Evolutionary conservation across 2,797 vertebrate genomes (phyloP).

Genomic region (Rhincodon typus): DNA sequence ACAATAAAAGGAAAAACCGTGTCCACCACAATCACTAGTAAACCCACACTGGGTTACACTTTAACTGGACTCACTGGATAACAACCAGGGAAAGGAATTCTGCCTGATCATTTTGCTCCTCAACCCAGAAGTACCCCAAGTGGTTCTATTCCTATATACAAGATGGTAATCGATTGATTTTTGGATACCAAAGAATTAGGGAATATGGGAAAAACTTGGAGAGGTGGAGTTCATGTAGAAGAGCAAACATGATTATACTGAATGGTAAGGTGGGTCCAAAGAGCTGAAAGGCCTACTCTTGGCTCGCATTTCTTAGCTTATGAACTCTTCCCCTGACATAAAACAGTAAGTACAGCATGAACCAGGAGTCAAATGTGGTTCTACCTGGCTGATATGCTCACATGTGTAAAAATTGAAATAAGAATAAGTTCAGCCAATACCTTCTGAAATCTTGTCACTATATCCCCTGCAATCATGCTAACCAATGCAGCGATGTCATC

Average conservation of each 20-base stretch:
- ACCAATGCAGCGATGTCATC: constrained; percentile 91
- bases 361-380: not conserved
- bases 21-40: not conserved
- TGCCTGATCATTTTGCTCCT: not conserved
- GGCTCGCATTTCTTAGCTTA: not conserved
- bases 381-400: not conserved
- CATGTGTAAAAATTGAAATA: not conserved
- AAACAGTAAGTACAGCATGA: not conserved
- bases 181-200: not conserved
- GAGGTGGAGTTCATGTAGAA: not conserved
- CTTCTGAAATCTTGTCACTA: constrained; percentile 95
- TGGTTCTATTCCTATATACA: not conserved
- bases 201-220: not conserved
- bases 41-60: not conserved
- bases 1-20: not conserved
- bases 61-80: not conserved
- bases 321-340: not conserved
- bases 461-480: constrained; percentile 90
- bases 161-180: not conserved
- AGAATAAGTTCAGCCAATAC: constrained; percentile 51
- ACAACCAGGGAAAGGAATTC: not conserved
- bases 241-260: not conserved
- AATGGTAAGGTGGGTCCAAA: too few species aligned
- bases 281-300: not conserved
- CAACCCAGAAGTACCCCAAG: not conserved